Evolutionary conservation across 2,888 invertebrate species (phyloP).

Genomic region (Petrophora chlorosata): DNA sequence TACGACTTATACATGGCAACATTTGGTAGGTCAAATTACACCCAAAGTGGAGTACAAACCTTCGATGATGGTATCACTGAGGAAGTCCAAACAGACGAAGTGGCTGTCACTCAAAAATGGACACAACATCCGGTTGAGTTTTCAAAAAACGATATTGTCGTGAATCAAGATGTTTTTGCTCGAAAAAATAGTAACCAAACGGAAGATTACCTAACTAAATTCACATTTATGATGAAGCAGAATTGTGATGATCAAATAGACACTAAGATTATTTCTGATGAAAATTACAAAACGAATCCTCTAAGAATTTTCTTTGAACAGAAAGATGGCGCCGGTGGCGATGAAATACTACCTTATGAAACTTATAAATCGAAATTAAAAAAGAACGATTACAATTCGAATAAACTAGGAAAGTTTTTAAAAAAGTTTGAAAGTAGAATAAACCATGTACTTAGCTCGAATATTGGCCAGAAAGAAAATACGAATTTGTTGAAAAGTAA

Average conservation of each 20-base stretch:
- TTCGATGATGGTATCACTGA: conserved; percentile 71
- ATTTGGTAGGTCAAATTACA: conserved; percentile 69
- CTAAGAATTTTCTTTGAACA: conserved; percentile 72
- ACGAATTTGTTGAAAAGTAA: conserved; percentile 51
- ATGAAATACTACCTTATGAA: conserved; percentile 62
- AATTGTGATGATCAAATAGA: conserved; percentile 32
- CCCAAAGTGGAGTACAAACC: conserved; percentile 69
- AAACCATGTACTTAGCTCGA: conserved; percentile 57
- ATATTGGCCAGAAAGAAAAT: conserved; percentile 49
- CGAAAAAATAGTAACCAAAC: conserved; percentile 45
- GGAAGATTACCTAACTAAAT: conserved; percentile 60
- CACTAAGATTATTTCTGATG: conserved; percentile 42
- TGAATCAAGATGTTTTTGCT: conserved; percentile 33
- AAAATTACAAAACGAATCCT: conserved; percentile 59
- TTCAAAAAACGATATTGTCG: conserved; percentile 57
- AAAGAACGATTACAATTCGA: conserved; percentile 51
- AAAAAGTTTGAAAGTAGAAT: conserved; percentile 63
- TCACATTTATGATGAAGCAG: conserved; percentile 52
- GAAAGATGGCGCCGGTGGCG: conserved; percentile 67
- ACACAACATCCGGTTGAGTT: conserved; percentile 73
- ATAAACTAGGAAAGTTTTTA: conserved; percentile 61
- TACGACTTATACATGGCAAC: conserved; percentile 77
- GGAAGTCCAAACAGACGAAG: conserved; percentile 71
- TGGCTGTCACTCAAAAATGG: conserved; percentile 63
- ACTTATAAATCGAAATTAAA: conserved; percentile 62